A percentile compares a stretch with the other conserved stretches of the same genome.
These are phyloP conservation scores for Muscicapa adusta DNA, from an alignment of 2,113 vertebrate species.

Conservation along the genomic window DNA sequence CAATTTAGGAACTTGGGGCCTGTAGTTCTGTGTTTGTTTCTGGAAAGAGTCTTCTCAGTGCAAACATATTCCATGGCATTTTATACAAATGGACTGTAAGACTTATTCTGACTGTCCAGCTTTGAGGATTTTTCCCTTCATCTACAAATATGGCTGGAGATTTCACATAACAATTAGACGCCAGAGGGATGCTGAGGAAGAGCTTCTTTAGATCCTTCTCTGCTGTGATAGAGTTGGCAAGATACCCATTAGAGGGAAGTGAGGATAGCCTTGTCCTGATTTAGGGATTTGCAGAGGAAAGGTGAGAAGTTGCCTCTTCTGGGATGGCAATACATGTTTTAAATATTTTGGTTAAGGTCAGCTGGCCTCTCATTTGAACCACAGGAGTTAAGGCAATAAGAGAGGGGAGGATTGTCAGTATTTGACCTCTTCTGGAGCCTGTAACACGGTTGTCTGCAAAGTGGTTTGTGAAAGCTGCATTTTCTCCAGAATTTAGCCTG, in stretches of 20 bases:
- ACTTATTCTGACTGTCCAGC: not conserved
- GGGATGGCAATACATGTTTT: rapidly evolving
- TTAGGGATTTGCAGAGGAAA: not conserved
- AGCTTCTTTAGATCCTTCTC: not conserved
- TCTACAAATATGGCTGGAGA: not conserved
- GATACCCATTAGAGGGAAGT: not conserved
- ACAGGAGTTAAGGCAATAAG: not conserved
- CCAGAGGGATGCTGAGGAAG: not conserved
- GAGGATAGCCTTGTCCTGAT: not conserved
- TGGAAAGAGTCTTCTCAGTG: not conserved
- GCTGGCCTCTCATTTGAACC: not conserved
- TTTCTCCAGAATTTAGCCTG: not conserved
- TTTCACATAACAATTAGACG: not conserved
- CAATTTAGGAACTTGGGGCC: not conserved
- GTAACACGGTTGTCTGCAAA: not conserved
- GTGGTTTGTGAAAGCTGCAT: not conserved
- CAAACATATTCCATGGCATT: not conserved
- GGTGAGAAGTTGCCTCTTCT: not conserved
- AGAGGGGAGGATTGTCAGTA: not conserved
- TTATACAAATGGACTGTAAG: not conserved
- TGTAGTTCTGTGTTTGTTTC: not conserved
- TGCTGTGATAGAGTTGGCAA: not conserved
- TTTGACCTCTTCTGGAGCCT: not conserved
- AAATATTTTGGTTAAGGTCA: not conserved
- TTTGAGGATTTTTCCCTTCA: not conserved